Evolutionary conservation across 1,140 invertebrate species (phyloP).

Genomic region (Heliconius hewitsoni): DNA sequence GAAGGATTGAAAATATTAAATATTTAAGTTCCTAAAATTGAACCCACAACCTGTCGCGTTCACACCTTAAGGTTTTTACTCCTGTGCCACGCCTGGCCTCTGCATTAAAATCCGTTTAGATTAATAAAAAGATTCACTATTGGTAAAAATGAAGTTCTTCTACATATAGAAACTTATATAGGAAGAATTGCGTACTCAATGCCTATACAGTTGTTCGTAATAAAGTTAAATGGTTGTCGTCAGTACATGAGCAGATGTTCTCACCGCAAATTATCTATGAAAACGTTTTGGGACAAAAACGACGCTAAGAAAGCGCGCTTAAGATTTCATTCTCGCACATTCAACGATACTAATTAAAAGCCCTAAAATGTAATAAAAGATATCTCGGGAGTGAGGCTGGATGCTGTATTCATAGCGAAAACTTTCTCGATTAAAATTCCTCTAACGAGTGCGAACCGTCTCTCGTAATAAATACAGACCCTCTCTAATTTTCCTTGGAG

Average conservation of each 20-base stretch:
- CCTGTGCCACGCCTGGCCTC: too few relatives aligned
- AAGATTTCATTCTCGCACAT: slow-evolving; percentile 69
- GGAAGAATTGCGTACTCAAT: not conserved
- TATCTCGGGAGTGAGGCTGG: slow-evolving; percentile 68
- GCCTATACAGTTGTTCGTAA: slow-evolving; percentile 8
- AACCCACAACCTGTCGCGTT: too few relatives aligned
- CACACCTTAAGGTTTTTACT: too few relatives aligned
- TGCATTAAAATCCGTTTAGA: not conserved
- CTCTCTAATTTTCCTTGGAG: slow-evolving; percentile 77
- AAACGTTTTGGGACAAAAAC: slow-evolving; percentile 40
- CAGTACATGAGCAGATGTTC: slow-evolving; percentile 34
- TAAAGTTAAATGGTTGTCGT: slow-evolving; percentile 15
- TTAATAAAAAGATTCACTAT: not conserved
- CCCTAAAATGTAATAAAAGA: slow-evolving; percentile 76
- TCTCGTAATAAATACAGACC: slow-evolving; percentile 78
- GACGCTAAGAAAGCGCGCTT: slow-evolving; percentile 48
- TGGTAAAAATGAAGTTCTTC: not conserved
- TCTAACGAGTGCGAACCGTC: slow-evolving; percentile 76
- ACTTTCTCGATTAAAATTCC: slow-evolving; percentile 79
- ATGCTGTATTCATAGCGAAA: slow-evolving; percentile 78
- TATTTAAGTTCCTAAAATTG: too few relatives aligned
- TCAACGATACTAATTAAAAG: slow-evolving; percentile 75
- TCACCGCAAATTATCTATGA: slow-evolving; percentile 25
- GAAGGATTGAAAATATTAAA: too few relatives aligned
- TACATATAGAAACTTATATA: not conserved